Evolutionary conservation across 1,140 invertebrate species (phyloP).

Genomic region (Hesperophylax magnus): DNA sequence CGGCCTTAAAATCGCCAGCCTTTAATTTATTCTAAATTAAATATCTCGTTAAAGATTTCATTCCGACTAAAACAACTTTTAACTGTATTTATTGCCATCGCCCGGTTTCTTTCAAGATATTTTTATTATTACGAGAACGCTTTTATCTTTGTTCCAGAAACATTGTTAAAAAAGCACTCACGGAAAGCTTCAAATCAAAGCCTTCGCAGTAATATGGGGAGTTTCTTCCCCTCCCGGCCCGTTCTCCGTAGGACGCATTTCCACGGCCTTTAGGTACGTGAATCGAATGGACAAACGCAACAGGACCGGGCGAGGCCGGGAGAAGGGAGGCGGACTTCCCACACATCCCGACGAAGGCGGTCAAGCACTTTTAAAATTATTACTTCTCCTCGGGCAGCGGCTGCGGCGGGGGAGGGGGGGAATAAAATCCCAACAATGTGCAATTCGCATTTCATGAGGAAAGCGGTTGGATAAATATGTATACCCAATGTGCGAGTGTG

Average conservation of each 20-base stretch:
- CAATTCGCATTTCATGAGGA: constrained; percentile 51
- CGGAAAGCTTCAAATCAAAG: constrained; percentile 56
- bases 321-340: not conserved
- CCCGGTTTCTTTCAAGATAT: constrained; percentile 21
- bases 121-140: constrained; percentile 41
- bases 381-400: constrained; percentile 30
- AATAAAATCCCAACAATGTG: constrained; percentile 53
- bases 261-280: constrained; percentile 55
- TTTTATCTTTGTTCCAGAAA: constrained; percentile 50
- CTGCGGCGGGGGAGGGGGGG: not conserved
- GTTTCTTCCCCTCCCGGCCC: constrained; percentile 46
- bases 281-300: constrained; percentile 55
- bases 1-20: not conserved
- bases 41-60: constrained; percentile 37
- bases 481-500: not conserved
- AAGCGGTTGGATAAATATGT: constrained; percentile 39
- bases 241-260: constrained; percentile 56
- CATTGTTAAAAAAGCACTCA: constrained; percentile 58
- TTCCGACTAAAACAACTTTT: constrained; percentile 35
- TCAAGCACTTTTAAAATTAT: constrained; percentile 58
- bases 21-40: constrained; percentile 32
- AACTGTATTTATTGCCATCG: constrained; percentile 43
- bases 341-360: constrained; percentile 26
- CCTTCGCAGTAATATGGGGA: constrained; percentile 50
- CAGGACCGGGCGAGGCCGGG: constrained; percentile 26